A percentile compares a stretch with the other conserved stretches of the same genome.
These are phyloP conservation scores for Cylloceria caligata DNA, from an alignment of 2,888 invertebrate species.

Conservation along the genomic window DNA sequence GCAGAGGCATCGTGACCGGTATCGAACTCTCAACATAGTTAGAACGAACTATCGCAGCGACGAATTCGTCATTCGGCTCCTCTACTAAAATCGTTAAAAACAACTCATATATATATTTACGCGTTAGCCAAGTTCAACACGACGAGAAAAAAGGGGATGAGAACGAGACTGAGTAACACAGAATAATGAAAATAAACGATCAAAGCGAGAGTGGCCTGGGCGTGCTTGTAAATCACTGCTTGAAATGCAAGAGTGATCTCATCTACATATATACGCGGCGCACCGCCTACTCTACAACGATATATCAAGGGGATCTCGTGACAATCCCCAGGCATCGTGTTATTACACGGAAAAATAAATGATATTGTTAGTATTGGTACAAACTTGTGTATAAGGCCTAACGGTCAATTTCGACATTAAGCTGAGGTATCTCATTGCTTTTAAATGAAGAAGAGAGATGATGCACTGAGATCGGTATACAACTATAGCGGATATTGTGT, in stretches of 20 bases:
- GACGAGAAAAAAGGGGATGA: background rate
- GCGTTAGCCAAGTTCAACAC: background rate
- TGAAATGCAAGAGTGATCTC: constrained; percentile 62
- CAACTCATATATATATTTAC: background rate
- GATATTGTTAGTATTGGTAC: too few species aligned
- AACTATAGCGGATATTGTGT: too few species aligned
- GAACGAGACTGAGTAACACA: constrained; percentile 13
- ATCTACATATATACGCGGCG: constrained; percentile 13
- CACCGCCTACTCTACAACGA: constrained; percentile 1
- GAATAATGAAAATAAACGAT: constrained; percentile 68
- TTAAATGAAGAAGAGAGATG: too few species aligned
- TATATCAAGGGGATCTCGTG: constrained; percentile 21
- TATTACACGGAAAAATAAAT: too few species aligned
- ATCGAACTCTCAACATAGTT: background rate
- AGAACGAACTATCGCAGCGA: background rate
- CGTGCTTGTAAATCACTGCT: constrained; percentile 63
- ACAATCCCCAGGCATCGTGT: constrained; percentile 11
- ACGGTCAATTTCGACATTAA: too few species aligned
- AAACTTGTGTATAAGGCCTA: too few species aligned
- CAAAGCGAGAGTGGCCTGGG: constrained; percentile 50
- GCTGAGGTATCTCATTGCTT: too few species aligned
- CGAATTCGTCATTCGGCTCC: constrained; percentile 1
- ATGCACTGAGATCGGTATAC: too few species aligned
- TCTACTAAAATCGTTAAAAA: constrained; percentile 9
- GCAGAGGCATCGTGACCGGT: background rate